Base-by-base conservation (phyloP, 2,888 invertebrate genomes). In the Mycogona germanica region DNA sequence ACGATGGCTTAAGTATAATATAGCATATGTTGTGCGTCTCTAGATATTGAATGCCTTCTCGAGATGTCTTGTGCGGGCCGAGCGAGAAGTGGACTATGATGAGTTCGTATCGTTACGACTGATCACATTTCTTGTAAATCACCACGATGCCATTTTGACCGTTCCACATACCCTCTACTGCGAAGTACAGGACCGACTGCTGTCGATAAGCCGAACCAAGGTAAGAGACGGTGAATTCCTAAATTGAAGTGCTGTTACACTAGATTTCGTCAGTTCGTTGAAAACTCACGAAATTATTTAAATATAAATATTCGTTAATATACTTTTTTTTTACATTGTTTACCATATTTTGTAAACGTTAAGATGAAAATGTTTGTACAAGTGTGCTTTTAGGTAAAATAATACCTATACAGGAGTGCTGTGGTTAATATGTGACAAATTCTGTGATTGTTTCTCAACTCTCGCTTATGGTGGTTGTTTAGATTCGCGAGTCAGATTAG, bases 31-130 rank as follows among this genome's bases (percentile, higher is more conserved):
- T 42, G 38, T 51, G 25, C 17, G 23, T 42, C n/a, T 41, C 6
- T 42, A 51, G 51, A 14, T 51, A 29, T 41, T 51, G 51, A 41
- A 28, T 17, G n/a, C 28, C 2, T 51, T 51, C 17, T 26, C 51
- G 21, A 9, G 41, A 7, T 26, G 41, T 41, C 12, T 51, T 21
- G n/a, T 51, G 26, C 21, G 26, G 1, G 17, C 51, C 9, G 2
- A 19, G 9, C 41, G 19, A 9, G 40, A 51, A 26, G 41, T 41
- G 3, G 40, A 51, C 21, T 41, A 51, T 17, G 29, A 51, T 26
- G 49, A 49, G 23, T 3, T 4, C 25, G 9, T 49, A 28, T 40
- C 51, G 2, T 23, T 2, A 2, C 12, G 41, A 3, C n/a, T 51
- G 4, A 41, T 23, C 41, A 26, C 41, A 2, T 51, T 51, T 41